Evolutionary conservation across 2,113 vertebrate genomes (phyloP), one percentile per base, ranked within the genome.

Genomic region (Phyllopteryx taeniolatus): DNA sequence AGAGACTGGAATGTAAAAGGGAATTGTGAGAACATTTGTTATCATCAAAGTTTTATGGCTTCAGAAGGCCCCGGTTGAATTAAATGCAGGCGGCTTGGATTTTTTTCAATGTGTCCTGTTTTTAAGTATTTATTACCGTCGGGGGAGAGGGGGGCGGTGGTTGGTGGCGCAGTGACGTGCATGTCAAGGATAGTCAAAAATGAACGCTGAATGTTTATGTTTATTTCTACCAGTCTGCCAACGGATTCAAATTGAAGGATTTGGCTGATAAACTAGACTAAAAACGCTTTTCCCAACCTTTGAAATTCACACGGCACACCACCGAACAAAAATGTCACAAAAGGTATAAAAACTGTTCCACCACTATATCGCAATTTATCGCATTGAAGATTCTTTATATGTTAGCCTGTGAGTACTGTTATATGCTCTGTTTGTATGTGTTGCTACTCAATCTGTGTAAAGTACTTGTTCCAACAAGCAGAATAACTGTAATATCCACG

Each of bases 21-120:
- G 22, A 59, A 31, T 59, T 31, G 56, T 31, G 56, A 59, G 56
- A 59, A 59, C 56, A 59, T 59, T 31, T 59, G 56, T 59, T 59
- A 59, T 59, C 56, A 59, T 59, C 56, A 59, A 59, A 59, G 56
- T 59, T 59, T 59, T 11, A 59, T 59, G 22, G 22, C 56, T 31
- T 59, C 11, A 5, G 22, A 59, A 59, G 22, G 22, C 56, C 22
- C 56, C 56, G 56, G 10, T 59, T 59, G 56, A 31, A 59, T 59
- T 31, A 27, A 31, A 59, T 12, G 56, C 56, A 59, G 53, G 53
- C 1, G 9, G 22, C 12, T 59, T 27, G 12, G 22, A 31, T 59
- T 59, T 59, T 59, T 59, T 22, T 59, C 56, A 59, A 31, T 31
- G 56, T 31, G 53, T 22, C 53, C 53, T 9, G 53, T 22, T 59